Evolutionary conservation across 2,888 invertebrate genomes (phyloP).

Genomic region (Aricia artaxerxes): DNA sequence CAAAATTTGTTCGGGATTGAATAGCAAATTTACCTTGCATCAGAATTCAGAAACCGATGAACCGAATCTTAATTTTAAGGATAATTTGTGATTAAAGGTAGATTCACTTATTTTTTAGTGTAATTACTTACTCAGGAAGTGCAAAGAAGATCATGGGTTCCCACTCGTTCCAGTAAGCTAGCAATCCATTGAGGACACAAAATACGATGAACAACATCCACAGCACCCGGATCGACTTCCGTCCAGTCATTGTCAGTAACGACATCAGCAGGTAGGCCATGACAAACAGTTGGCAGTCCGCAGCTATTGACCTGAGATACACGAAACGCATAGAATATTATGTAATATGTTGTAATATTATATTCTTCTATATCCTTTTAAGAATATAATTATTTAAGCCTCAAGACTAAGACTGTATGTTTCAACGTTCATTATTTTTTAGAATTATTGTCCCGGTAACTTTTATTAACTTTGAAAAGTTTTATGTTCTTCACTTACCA

Average conservation of each 20-base stretch:
- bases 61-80: not conserved
- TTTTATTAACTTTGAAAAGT: too few species aligned
- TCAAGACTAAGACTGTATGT: too few species aligned
- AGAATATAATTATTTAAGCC: too few species aligned
- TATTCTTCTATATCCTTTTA: too few species aligned
- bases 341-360: too few species aligned
- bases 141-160: conserved; percentile 53
- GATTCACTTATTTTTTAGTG: not conserved
- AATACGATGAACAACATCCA: conserved; percentile 43
- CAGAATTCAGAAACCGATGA: not conserved
- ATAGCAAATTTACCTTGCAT: too few species aligned
- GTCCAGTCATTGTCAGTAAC: conserved; percentile 45
- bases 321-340: not conserved
- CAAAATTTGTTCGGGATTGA: too few species aligned
- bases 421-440: too few species aligned
- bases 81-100: too few species aligned
- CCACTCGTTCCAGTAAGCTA: conserved; percentile 51
- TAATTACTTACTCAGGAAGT: conserved; percentile 55
- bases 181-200: conserved; percentile 46
- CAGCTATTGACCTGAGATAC: conserved; percentile 58
- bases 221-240: conserved; percentile 45
- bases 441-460: too few species aligned
- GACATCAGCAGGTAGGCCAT: conserved; percentile 49
- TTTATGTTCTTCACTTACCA: conserved; percentile 38
- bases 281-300: conserved; percentile 60